Percentiles rank a stretch among this genome's conserved stretches.
phyloP scores from a whole-genome alignment of 2,113 vertebrate species.

The Sigmodon hispidus region DNA sequence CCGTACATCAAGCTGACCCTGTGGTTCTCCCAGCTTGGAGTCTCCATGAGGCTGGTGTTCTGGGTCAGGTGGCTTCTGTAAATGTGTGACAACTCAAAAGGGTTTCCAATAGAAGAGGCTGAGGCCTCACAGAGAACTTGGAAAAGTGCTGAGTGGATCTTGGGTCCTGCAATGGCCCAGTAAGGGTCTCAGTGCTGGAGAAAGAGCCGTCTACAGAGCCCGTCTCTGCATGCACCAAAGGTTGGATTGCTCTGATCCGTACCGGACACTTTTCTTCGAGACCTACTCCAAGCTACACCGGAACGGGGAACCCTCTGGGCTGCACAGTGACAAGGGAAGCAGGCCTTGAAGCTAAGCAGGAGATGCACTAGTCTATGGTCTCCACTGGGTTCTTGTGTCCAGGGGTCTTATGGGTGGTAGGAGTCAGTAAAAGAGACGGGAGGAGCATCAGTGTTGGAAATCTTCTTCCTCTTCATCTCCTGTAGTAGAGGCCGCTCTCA shows the following conservation, averaged over 20 bases:
- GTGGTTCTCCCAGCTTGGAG: not conserved
- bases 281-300: rapidly evolving
- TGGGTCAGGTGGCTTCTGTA: rapidly evolving
- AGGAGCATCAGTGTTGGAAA: rapidly evolving
- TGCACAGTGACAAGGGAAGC: rapidly evolving
- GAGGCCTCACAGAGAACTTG: rapidly evolving
- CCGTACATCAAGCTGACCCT: rapidly evolving
- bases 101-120: rapidly evolving
- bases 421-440: not conserved
- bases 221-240: not conserved
- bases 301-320: rapidly evolving
- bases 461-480: no score
- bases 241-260: not conserved
- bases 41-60: rapidly evolving
- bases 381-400: not conserved
- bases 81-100: not conserved
- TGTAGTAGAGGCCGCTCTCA: not conserved
- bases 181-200: not conserved
- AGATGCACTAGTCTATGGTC: rapidly evolving
- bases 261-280: not conserved
- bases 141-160: not conserved
- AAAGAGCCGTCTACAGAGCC: not conserved
- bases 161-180: not conserved
- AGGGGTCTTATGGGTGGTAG: not conserved
- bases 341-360: not conserved